phyloP scores from a whole-genome alignment of 2,888 invertebrate genomes.

The Buathra laborator region DNA sequence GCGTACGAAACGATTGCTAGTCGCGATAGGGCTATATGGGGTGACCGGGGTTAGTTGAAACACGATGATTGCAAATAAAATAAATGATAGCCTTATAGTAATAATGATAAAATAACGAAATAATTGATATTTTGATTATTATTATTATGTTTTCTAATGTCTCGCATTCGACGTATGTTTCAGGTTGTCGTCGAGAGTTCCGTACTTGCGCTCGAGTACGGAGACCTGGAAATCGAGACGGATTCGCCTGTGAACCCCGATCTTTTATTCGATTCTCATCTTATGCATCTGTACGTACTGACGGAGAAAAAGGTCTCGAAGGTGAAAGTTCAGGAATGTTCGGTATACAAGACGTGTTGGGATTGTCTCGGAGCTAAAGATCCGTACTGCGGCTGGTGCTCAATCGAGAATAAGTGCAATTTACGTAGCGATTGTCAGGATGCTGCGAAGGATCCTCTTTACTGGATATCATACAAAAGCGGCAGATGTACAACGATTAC shows the following conservation, averaged over 20 bases:
- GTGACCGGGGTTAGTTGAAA: no score
- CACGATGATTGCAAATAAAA: neutral
- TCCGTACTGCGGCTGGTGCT: slow-evolving; percentile 99
- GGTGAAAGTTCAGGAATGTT: slow-evolving; percentile 97
- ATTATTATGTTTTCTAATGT: slow-evolving; percentile 4
- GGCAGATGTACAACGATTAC: slow-evolving; percentile 98
- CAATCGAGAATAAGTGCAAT: slow-evolving; percentile 97
- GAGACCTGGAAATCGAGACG: slow-evolving; percentile 94
- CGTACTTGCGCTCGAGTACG: slow-evolving; percentile 94
- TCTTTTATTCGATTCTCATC: slow-evolving; percentile 95
- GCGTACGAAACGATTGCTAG: no score
- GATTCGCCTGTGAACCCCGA: slow-evolving; percentile 94
- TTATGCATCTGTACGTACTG: slow-evolving; percentile 96
- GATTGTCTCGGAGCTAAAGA: slow-evolving; percentile 97
- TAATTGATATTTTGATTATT: neutral
- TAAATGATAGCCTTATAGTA: neutral
- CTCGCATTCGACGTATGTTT: slow-evolving; percentile 65
- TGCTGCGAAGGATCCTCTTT: slow-evolving; percentile 95
- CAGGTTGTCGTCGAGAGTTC: slow-evolving; percentile 96
- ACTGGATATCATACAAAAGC: slow-evolving; percentile 98
- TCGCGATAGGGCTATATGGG: no score
- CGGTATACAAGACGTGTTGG: slow-evolving; percentile 95
- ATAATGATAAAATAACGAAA: neutral
- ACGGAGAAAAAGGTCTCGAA: slow-evolving; percentile 96
- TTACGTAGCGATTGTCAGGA: slow-evolving; percentile 96